Conservation (phyloP, 2,113 vertebrate species). For the Cepphus grylle region DNA sequence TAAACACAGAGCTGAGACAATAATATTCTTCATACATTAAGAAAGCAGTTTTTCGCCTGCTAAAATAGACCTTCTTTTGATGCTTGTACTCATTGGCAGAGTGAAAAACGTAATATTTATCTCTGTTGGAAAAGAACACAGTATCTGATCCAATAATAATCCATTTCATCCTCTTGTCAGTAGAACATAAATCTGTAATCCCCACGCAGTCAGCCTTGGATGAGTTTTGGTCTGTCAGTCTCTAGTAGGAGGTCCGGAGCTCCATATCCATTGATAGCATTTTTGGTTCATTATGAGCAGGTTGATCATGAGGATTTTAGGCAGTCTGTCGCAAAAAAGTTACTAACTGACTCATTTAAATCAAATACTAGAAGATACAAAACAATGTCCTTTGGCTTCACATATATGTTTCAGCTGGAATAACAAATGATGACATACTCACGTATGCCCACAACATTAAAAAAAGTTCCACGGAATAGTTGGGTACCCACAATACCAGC, state of each 20-base stretch:
- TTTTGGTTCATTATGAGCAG: background rate
- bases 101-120: background rate
- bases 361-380: background rate
- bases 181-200: background rate
- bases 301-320: background rate
- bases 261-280: background rate
- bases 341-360: background rate
- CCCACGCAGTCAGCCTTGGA: background rate
- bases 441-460: accelerated
- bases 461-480: background rate
- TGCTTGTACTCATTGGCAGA: background rate
- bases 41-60: background rate
- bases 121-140: background rate
- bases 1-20: background rate
- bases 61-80: background rate
- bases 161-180: background rate
- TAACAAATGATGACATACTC: background rate
- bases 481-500: background rate
- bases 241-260: background rate
- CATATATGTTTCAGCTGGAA: background rate
- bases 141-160: background rate
- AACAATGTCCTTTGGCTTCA: background rate
- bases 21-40: background rate
- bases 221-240: background rate
- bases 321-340: background rate